Evolutionary conservation across 1,140 invertebrate genomes (phyloP).

Genomic region (Hesperophylax magnus): DNA sequence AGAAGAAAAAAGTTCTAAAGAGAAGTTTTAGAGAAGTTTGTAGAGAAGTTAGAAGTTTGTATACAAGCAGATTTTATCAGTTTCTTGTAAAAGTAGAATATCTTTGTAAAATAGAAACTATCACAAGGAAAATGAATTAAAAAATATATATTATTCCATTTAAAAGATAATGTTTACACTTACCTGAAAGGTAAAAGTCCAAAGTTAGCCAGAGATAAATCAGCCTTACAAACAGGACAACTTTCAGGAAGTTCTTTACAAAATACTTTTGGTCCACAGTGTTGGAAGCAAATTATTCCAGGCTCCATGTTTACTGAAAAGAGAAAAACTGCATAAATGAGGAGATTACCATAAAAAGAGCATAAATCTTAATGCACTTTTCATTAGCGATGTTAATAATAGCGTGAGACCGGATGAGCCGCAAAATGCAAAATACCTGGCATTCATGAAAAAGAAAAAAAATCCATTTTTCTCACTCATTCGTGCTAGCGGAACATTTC

Average conservation of each 20-base stretch:
- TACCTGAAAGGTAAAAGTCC: slow-evolving; percentile 81
- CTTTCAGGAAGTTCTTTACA: slow-evolving; percentile 79
- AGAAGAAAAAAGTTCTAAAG: slow-evolving; percentile 58
- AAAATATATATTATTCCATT: too few relatives aligned
- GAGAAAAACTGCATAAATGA: slow-evolving; percentile 17
- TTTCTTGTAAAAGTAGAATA: too few relatives aligned
- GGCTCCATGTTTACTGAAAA: slow-evolving; percentile 72
- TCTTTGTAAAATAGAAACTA: too few relatives aligned
- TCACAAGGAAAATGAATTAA: too few relatives aligned
- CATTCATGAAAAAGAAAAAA: neutral
- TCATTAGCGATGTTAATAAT: neutral
- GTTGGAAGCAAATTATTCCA: slow-evolving; percentile 86
- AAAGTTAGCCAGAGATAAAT: slow-evolving; percentile 73
- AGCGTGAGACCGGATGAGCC: neutral
- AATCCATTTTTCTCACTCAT: neutral
- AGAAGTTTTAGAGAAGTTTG: too few relatives aligned
- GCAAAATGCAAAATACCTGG: neutral
- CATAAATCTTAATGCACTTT: neutral
- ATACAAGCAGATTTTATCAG: too few relatives aligned
- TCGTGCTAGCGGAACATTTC: neutral
- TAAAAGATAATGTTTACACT: too few relatives aligned
- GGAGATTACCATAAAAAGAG: neutral
- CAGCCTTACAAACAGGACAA: slow-evolving; percentile 79
- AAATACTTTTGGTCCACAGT: slow-evolving; percentile 85
- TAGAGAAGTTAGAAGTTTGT: too few relatives aligned